phyloP scores from a whole-genome alignment of 37 sponge, comb jelly and placozoan genomes.

The Haliclona indistincta region DNA sequence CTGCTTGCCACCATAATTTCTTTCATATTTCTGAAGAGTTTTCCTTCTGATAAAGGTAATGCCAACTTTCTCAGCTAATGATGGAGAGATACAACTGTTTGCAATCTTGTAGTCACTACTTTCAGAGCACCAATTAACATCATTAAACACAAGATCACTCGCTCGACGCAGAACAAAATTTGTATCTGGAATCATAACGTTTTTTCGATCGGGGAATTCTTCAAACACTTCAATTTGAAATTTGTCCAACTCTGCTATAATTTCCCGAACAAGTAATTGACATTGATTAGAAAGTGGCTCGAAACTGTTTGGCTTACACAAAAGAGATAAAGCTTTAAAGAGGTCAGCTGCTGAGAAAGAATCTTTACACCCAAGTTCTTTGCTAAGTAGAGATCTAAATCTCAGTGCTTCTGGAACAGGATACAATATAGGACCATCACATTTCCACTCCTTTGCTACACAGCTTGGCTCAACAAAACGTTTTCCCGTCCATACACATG shows the following conservation, averaged over 20 bases:
- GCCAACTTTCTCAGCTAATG: conserved; percentile 27
- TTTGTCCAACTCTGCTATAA: background rate
- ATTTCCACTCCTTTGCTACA: conserved; percentile 7
- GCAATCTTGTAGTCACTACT: background rate
- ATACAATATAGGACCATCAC: conserved; percentile 9
- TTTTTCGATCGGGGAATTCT: background rate
- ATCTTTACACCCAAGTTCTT: background rate
- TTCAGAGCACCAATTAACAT: conserved; percentile 38
- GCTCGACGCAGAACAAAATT: conserved; percentile 22
- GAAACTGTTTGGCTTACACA: no score
- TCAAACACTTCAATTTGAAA: background rate
- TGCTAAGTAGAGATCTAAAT: background rate
- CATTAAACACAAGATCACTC: conserved; percentile 43
- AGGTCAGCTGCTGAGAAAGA: background rate
- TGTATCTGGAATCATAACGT: conserved; percentile 32
- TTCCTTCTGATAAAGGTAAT: conserved; percentile 6
- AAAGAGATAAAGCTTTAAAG: background rate
- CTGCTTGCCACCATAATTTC: conserved; percentile 6
- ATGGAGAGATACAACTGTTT: conserved; percentile 6
- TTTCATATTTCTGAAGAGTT: conserved; percentile 6
- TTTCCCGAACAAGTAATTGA: background rate
- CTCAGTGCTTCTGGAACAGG: background rate
- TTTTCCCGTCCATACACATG: conserved; percentile 30
- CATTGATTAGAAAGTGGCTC: conserved; percentile 31
- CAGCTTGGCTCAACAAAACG: background rate